Evolutionary conservation across 2,797 vertebrate species (phyloP).

Genomic region (Myiotriccus ornatus): DNA sequence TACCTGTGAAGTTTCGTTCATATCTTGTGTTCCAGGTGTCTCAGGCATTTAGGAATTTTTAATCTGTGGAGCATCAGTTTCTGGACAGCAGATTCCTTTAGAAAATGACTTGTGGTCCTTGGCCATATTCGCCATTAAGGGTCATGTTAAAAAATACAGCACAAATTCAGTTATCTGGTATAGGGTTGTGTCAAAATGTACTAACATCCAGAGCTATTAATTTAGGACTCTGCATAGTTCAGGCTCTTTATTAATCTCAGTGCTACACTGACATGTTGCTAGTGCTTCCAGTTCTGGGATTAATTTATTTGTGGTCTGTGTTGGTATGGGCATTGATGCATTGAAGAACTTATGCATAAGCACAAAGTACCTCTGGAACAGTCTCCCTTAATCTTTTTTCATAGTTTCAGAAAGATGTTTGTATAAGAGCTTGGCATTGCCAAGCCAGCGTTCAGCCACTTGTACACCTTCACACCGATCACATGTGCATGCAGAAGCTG

Average conservation of each 20-base stretch:
- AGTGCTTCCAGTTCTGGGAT: background rate
- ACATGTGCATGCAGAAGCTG: background rate
- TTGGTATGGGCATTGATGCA: background rate
- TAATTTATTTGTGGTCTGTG: background rate
- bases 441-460: background rate
- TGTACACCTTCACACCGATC: background rate
- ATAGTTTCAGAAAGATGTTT: background rate
- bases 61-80: background rate
- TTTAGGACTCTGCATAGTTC: background rate
- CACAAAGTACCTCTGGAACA: rapidly evolving
- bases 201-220: background rate
- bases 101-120: background rate
- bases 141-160: background rate
- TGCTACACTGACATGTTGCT: rapidly evolving
- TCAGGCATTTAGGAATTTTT: background rate
- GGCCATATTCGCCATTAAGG: background rate
- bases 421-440: background rate
- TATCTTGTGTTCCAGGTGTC: background rate
- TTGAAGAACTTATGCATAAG: rapidly evolving
- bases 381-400: background rate
- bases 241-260: background rate
- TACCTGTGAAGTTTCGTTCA: background rate
- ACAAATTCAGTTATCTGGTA: background rate
- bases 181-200: background rate
- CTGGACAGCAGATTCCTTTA: background rate